Percentiles rank a stretch among this genome's conserved stretches.
These are phyloP conservation scores for Montipora foliosa DNA, from an alignment of 64 coral and sea anemone genomes.

Conservation along the genomic window DNA sequence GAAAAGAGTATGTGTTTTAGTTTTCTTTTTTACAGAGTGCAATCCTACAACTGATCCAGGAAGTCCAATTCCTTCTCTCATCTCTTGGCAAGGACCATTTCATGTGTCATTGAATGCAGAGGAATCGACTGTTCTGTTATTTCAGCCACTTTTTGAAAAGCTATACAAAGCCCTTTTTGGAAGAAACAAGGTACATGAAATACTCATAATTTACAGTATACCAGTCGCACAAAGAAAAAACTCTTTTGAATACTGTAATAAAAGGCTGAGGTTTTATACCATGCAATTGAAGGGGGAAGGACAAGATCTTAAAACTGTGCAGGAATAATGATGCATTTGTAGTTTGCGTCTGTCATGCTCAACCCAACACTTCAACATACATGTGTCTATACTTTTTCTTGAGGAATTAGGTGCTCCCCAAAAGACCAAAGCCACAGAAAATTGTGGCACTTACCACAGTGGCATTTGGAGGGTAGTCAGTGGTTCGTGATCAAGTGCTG, in stretches of 20 bases:
- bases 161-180: constrained; percentile 36
- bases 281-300: too few relatives aligned
- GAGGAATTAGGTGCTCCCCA: not conserved
- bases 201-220: not conserved
- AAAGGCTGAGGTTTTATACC: too few relatives aligned
- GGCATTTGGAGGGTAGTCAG: not conserved
- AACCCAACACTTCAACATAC: too few relatives aligned
- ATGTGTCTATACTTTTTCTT: too few relatives aligned
- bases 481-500: constrained; percentile 2
- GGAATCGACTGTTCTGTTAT: constrained; percentile 51
- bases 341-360: too few relatives aligned
- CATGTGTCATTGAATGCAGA: constrained; percentile 61
- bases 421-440: not conserved
- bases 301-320: too few relatives aligned
- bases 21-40: not conserved
- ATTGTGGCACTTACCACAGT: not conserved
- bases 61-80: constrained; percentile 24
- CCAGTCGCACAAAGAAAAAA: too few relatives aligned
- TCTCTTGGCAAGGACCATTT: constrained; percentile 65
- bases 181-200: not conserved
- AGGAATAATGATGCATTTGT: too few relatives aligned
- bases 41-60: constrained; percentile 1
- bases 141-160: constrained; percentile 44
- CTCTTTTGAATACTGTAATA: too few relatives aligned
- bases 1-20: too few relatives aligned